A percentile compares a stretch with the other conserved stretches of the same genome.
phyloP scores from a whole-genome alignment of 2,888 invertebrate genomes.

The Polydesmus complanatus region DNA sequence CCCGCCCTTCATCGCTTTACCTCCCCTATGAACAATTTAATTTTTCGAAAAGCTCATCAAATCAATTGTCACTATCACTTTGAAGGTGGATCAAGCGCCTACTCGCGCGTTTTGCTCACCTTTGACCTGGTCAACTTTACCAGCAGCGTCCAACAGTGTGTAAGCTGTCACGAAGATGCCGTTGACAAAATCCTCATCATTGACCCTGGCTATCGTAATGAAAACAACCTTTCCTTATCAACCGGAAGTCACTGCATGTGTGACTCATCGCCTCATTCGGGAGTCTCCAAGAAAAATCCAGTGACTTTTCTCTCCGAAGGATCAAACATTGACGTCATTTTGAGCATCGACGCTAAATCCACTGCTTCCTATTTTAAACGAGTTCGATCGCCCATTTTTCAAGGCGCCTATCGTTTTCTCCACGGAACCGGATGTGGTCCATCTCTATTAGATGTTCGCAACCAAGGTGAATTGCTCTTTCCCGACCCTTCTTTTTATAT shows the following conservation, averaged over 20 bases:
- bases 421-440: conserved; percentile 44
- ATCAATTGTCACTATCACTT: conserved; percentile 14
- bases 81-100: conserved; percentile 2
- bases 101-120: conserved; percentile 22
- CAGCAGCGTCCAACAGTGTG: conserved; percentile 11
- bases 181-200: conserved; percentile 17
- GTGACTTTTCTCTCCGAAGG: conserved; percentile 55
- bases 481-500: conserved; percentile 4
- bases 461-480: conserved; percentile 17
- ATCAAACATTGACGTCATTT: conserved; percentile 58
- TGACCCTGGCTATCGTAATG: conserved; percentile 20
- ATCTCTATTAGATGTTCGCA: conserved; percentile 16
- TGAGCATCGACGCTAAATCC: conserved; percentile 73
- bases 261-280: conserved; percentile 9
- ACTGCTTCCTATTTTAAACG: conserved; percentile 58
- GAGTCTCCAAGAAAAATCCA: conserved; percentile 41
- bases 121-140: conserved; percentile 18
- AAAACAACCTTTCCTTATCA: conserved; percentile 14
- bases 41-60: conserved; percentile 46
- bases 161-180: conserved; percentile 8
- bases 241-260: conserved; percentile 16
- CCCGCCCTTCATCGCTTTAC: conserved; percentile 43
- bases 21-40: conserved; percentile 71
- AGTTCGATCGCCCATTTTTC: conserved; percentile 46
- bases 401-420: conserved; percentile 75